phyloP scores from a whole-genome alignment of 2,113 vertebrate genomes.

The human region GRCh38 chr18:8163501-8164000 shows the following conservation, averaged over 20 bases:
- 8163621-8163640: not conserved
- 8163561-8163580: not conserved
- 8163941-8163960: slow-evolving; percentile 38
- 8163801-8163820: not conserved
- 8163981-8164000: slow-evolving; percentile 36
- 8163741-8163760: slow-evolving; percentile 2
- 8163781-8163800: not conserved
- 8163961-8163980: slow-evolving; percentile 40
- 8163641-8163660: not conserved
- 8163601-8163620: not conserved
- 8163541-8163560: not conserved
- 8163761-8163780: not conserved
- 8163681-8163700: slow-evolving; percentile 47
- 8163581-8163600: not conserved
- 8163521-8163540: not conserved
- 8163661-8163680: slow-evolving; percentile 30
- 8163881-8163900: slow-evolving; percentile 24
- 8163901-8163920: slow-evolving; percentile 15
- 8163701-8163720: slow-evolving; percentile 41
- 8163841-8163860: slow-evolving; percentile 39
- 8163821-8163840: slow-evolving; percentile 38
- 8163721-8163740: slow-evolving; percentile 50
- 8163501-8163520: not conserved
- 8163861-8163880: slow-evolving; percentile 39
- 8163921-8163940: slow-evolving; percentile 57